A percentile compares a stretch with the other conserved stretches of the same genome.
phyloP scores from a whole-genome alignment of 2,888 invertebrate genomes.

The Parasteatoda lunata region DNA sequence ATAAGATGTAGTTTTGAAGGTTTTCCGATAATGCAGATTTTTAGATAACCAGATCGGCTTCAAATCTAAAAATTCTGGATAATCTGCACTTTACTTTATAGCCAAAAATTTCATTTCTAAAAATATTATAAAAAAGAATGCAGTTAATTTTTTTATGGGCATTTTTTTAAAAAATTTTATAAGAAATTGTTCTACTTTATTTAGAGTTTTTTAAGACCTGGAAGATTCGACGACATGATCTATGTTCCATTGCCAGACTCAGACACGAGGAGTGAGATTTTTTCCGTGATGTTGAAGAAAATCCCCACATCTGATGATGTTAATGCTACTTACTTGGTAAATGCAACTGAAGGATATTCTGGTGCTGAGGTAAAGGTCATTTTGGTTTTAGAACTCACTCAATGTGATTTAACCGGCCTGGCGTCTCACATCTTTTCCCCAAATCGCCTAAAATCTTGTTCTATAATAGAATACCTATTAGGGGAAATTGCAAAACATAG shows the following conservation, averaged over 20 bases:
- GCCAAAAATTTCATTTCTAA: background rate
- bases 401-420: too few species aligned
- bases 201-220: conserved; percentile 65
- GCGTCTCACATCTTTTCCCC: too few species aligned
- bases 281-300: conserved; percentile 83
- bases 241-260: conserved; percentile 84
- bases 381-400: background rate
- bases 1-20: too few species aligned
- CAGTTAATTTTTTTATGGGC: background rate
- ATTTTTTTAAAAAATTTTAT: too few species aligned
- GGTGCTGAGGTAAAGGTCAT: conserved; percentile 85
- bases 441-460: too few species aligned
- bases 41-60: background rate
- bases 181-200: background rate
- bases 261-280: conserved; percentile 86
- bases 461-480: too few species aligned
- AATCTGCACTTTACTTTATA: background rate
- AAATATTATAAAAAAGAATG: background rate
- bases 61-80: background rate
- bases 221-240: conserved; percentile 64
- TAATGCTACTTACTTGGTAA: conserved; percentile 80
- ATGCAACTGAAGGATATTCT: conserved; percentile 86
- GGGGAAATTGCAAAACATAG: too few species aligned
- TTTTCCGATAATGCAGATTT: background rate
- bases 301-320: conserved; percentile 83